Evolutionary conservation across 2,113 vertebrate genomes (phyloP), one percentile per base, ranked within the genome.

Genomic region (Emydura subglobosa): DNA sequence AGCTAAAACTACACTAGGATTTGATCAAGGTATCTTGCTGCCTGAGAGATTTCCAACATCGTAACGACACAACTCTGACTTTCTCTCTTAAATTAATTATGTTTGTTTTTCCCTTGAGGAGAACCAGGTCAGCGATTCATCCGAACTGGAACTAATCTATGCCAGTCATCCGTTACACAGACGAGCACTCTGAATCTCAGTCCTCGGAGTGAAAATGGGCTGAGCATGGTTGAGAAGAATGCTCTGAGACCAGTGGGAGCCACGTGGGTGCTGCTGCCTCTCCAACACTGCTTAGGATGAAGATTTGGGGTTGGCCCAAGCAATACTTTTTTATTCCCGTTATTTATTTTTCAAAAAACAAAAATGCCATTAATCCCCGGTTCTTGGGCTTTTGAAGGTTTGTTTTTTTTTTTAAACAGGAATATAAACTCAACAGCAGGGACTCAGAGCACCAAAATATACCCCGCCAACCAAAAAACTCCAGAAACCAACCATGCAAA

Each of bases 121-220:
- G 90, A 87, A 83, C 7, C 78, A 74, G 78, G 59, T 82, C 87
- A 78, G 79, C 17, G 17, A 34, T 25, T 82, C 51, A 54, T 85
- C 78, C 79, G 16, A 42, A 4, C 74, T 54, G 80, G 83, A 65
- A 84, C 25, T 3, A 25, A 21, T 12, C 50, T 2, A 0, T 1
- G 34, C 44, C 51, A 5, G 3, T 3, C 12, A 16, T 5, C 87
- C 27, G 2, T 1, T 31, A 9, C 8, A 1, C 17, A 14, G 29
- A 4, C 3, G 7, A 55, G 79, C 24, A 44, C 27, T 31, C 83
- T 5, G 1, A 7, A 10, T 51, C 49, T 27, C 47, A 7, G 1
- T 5, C 12, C 3, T 34, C 44, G 0, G 10, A 3, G 44, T 1
- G 24, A 24, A 1, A 83, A 2, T 0, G 3, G 8, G 24, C 6